Base-by-base conservation (phyloP, 1,140 invertebrate genomes). In the Eupristina koningsbergeri region DNA sequence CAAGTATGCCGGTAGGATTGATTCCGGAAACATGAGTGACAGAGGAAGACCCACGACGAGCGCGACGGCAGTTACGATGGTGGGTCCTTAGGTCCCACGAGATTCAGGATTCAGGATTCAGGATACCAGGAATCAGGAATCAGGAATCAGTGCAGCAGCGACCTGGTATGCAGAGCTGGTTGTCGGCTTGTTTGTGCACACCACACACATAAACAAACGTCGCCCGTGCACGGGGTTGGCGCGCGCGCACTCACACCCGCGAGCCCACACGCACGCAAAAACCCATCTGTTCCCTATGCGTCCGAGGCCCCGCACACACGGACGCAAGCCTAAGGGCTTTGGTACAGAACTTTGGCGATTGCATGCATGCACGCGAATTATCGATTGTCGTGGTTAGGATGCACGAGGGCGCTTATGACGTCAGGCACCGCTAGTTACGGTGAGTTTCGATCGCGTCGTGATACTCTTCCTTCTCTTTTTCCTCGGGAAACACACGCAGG, bases 321-420 rank as follows among this genome's bases (percentile, higher is more conserved):
- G n/a, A n/a, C n/a, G n/a, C n/a, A n/a, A n/a, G n/a, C n/a, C n/a
- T n/a, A n/a, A n/a, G n/a, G n/a, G n/a, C n/a, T n/a, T n/a, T n/a
- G n/a, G n/a, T n/a, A n/a, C n/a, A n/a, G n/a, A n/a, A n/a, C n/a
- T n/a, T n/a, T n/a, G n/a, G n/a, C n/a, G n/a, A 34, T 26, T 75
- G 81, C 53, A 84, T 89, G 89, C 89, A 89, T 92, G 87, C 87
- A 91, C 89, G 90, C 89, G 88, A 87, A 86, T 87, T 91, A 91
- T 91, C 90, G 90, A 91, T 91, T 89, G 87, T 87, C 87, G 88
- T 87, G 87, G 86, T 86, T 87, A 86, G 84, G 80, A 83, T 87
- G 86, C 86, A 85, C 86, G 86, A 86, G 64, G 64, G 64, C 47
- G 67, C 85, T 81, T 82, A 83, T 89, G 88, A 89, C 88, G 88